Evolutionary conservation across 2,888 invertebrate species (phyloP), one percentile per base, ranked within the genome.

Genomic region (Dryococelus australis): DNA sequence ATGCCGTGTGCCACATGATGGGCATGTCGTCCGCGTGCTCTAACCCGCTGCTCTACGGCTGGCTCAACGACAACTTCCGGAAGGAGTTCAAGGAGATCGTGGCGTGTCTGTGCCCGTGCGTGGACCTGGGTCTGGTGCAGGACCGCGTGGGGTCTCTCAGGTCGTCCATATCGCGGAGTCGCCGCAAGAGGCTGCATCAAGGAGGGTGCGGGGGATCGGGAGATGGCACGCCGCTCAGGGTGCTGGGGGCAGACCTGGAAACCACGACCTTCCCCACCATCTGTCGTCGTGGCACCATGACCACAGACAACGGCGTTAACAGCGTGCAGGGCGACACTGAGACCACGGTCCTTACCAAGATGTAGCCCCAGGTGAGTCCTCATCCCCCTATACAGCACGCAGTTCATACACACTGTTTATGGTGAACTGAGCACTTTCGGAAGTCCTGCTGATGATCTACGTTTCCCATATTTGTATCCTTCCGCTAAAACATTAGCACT

Each of bases 11-110:
- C 89, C 96, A 96, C 90, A 93, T 96, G 93, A 93, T 95, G 89
- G 96, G 97, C 12, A 97, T 98, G 96, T 97, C 97, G 16, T 97
- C 97, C 86, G 98, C 98, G 0, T 98, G 98, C 90, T 96, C 97
- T 47, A 98, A 98, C 92, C 98, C 98, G 0, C 93, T 98, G 35
- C 94, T 98, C 3, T 98, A 98, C 92, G 98, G 98, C 16, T 98
- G 98, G 96, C 93, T 98, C 90, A 98, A 98, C 92, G 98, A 98
- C 90, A 98, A 98, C 92, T 98, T 98, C 93, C 94, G 97, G 91
- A 97, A 97, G 92, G 98, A 98, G 92, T 98, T 98, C 92, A 95
- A 95, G 90, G 97, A 97, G 92, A 95, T 97, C 90, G 92, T 96
- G 90, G 89, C 88, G 12, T 86, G 89, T 28, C 26, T 91, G 28